Evolutionary conservation across 1,140 invertebrate genomes (phyloP), one percentile per base, ranked within the genome.

Genomic region (Triops longicaudatus): DNA sequence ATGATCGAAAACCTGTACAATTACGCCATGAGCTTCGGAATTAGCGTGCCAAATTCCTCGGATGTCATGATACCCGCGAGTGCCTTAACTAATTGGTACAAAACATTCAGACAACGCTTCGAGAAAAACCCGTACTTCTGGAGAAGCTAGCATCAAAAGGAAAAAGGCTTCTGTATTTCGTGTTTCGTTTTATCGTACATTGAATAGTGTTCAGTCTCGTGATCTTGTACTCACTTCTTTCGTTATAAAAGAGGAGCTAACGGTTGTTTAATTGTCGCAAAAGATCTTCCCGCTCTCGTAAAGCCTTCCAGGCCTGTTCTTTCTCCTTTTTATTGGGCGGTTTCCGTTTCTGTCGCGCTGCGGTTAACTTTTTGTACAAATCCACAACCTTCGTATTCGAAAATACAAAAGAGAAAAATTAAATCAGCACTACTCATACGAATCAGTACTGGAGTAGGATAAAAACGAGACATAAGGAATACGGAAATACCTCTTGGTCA

Each of bases 101-200:
- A 91, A 78, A 98, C 93, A 81, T 98, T 98, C 82, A 90, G 96
- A 81, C 85, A 96, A 82, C 87, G 94, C 80, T 85, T 98, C 76
- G 89, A 92, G 81, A 90, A 93, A 79, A 97, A 98, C 86, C 96
- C 96, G 1, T 92, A 97, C 82, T 99, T 98, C 83, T 98, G 96
- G 97, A 95, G 91, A 83, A 87, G 83, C 78, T 89, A 83, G 85
- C 14, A 42, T 72, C 22, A 74, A 14, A 72, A 71, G 7, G 43
- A 78, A 26, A 75, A 80, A n/a, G 75, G 75, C 22, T 74, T 50
- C 1, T 78, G 74, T n/a, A 76, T 78, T 0, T 74, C 78, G 27
- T 78, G 78, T 41, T 78, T 80, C 42, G 79, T 80, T 77, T 79
- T 78, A 1, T 12, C 78, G 10, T 79, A 77, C 43, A 17, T 78